Evolutionary conservation across 1,140 invertebrate species (phyloP), one percentile per base, ranked within the genome.

Genomic region (Ctenoplectra terminalis): DNA sequence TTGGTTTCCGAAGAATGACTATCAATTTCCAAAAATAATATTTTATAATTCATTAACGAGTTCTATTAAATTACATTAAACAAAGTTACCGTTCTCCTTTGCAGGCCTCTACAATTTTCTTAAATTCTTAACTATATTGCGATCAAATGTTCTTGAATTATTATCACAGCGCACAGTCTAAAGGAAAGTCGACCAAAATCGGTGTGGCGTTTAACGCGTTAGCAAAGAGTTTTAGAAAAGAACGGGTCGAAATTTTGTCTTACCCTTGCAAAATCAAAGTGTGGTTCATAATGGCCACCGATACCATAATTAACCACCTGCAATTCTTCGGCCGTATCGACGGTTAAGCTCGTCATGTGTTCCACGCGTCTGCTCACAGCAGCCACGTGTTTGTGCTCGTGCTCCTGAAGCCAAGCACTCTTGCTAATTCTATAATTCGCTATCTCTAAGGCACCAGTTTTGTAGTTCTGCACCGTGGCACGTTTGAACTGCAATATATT

Each of bases 211-310:
- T n/a, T n/a, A n/a, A n/a, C n/a, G n/a, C n/a, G n/a, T n/a, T n/a
- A 48, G 15, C 40, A 6, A 46, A n/a, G 13, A 43, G 37, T 29
- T 54, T 29, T n/a, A n/a, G n/a, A n/a, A n/a, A n/a, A 17, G 9
- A 50, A 1, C n/a, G 31, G 15, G 3, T 26, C 0, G 9, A 50
- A 66, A n/a, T 37, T 29, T n/a, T 9, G 13, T 92, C 93, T 94
- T 93, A 97, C 97, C 93, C 97, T 95, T 0, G 97, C 97, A 93
- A 99, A 99, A 94, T 99, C 99, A 94, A 97, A 99, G 93, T 99
- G 99, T n/a, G 99, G 99, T 90, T 99, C 99, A 93, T 99, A 99
- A 93, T 99, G 99, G 1, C 99, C 99, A n/a, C 99, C 99, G 87
- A 99, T 98, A 31, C 99, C 99, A 94, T 99, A 99, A 94, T 99